Conservation (phyloP, 2,888 invertebrate species). For the Chydorus sphaericus region DNA sequence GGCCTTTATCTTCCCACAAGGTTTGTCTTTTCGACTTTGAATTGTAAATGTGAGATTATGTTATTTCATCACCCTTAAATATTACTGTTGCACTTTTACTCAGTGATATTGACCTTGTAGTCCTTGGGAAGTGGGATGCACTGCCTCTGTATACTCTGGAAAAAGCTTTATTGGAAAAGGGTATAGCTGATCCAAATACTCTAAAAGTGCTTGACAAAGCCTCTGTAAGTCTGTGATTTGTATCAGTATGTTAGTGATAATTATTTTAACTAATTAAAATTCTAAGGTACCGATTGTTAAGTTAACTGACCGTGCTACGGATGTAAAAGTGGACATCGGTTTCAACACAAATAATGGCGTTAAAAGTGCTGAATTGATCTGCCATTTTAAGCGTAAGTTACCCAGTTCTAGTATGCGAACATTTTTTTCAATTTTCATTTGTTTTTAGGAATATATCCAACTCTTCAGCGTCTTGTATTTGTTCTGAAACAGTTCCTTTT, state of each 20-base stretch:
- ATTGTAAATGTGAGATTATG: not conserved
- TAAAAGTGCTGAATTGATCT: slow-evolving; percentile 88
- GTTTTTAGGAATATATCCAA: slow-evolving; percentile 48
- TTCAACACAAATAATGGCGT: slow-evolving; percentile 98
- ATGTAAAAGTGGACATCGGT: slow-evolving; percentile 94
- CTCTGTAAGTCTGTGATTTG: slow-evolving; percentile 42
- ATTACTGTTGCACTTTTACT: slow-evolving; percentile 19
- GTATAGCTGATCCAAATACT: slow-evolving; percentile 73
- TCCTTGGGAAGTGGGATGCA: slow-evolving; percentile 59
- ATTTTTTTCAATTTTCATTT: not conserved
- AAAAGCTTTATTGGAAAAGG: slow-evolving; percentile 72
- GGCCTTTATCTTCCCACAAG: slow-evolving; percentile 95
- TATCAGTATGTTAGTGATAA: not conserved
- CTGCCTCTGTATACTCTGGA: slow-evolving; percentile 82
- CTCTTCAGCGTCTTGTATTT: slow-evolving; percentile 83
- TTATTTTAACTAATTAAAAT: slow-evolving; percentile 5
- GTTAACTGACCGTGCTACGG: slow-evolving; percentile 70
- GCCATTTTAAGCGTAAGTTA: slow-evolving; percentile 71
- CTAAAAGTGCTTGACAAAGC: slow-evolving; percentile 96
- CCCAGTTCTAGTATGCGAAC: not conserved
- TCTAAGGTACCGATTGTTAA: slow-evolving; percentile 83
- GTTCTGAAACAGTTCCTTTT: slow-evolving; percentile 96
- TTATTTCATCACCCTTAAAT: not conserved
- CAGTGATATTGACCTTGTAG: slow-evolving; percentile 60
- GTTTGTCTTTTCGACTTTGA: slow-evolving; percentile 27